phyloP scores from a whole-genome alignment of 2,797 vertebrate genomes.

The Propithecus deckenii region DNA sequence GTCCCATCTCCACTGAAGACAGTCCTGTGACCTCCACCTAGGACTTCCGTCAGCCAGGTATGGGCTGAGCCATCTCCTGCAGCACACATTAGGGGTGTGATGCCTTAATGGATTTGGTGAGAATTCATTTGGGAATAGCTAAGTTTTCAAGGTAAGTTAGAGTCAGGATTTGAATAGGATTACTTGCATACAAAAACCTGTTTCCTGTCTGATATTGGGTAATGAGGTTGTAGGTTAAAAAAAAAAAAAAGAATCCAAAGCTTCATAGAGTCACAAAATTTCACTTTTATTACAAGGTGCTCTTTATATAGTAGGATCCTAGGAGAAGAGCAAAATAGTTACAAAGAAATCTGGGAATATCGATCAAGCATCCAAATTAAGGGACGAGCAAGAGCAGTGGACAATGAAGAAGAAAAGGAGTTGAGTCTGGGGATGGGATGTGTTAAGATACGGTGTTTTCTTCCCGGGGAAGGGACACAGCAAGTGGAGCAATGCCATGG shows the following conservation, averaged over 20 bases:
- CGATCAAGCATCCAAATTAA: background rate
- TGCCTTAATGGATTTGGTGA: too few relatives aligned
- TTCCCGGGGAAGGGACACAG: background rate
- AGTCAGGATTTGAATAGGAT: background rate
- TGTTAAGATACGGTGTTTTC: fast-evolving
- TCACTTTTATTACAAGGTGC: background rate
- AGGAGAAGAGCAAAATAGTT: background rate
- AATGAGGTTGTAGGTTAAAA: background rate
- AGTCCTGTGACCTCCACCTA: too few relatives aligned
- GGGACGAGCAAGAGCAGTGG: background rate
- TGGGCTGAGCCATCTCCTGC: too few relatives aligned
- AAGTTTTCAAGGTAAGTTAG: constrained; percentile 10
- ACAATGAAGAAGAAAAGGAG: background rate
- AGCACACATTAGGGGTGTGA: too few relatives aligned
- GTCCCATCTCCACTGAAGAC: too few relatives aligned
- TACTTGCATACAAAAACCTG: background rate
- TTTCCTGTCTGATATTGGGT: background rate
- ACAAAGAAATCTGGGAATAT: background rate
- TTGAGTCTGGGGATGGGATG: background rate
- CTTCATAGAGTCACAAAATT: background rate
- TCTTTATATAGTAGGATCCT: background rate
- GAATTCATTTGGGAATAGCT: too few relatives aligned
- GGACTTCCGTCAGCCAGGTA: too few relatives aligned
- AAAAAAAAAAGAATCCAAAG: background rate
- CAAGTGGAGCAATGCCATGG: background rate